Percentiles rank a stretch among this genome's conserved stretches.
Evolutionary conservation across 2,888 invertebrate species (phyloP).

Genomic region (Thelaira solivaga): DNA sequence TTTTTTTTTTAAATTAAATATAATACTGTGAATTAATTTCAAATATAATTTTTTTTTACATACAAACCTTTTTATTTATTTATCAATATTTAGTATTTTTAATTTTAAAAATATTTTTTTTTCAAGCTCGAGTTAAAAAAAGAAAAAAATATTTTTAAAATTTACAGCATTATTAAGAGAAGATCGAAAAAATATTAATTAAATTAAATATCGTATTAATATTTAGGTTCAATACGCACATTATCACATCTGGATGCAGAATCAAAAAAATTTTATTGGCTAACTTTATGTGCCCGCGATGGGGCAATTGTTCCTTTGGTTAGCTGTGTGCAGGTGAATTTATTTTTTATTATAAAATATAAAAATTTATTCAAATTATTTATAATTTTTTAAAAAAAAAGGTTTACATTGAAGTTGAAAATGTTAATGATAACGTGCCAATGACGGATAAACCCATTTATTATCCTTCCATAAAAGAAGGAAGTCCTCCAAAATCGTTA

Average conservation of each 20-base stretch:
- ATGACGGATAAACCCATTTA: slow-evolving; percentile 92
- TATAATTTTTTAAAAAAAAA: slow-evolving; percentile 70
- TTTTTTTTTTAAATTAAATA: too few species aligned
- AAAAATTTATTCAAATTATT: not conserved
- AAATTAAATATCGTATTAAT: too few species aligned
- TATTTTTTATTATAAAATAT: not conserved
- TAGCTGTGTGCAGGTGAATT: slow-evolving; percentile 86
- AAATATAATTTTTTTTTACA: too few species aligned
- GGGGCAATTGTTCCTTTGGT: slow-evolving; percentile 91
- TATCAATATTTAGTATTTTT: too few species aligned
- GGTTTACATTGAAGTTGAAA: slow-evolving; percentile 90
- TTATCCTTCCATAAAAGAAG: slow-evolving; percentile 87
- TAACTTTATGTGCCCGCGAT: slow-evolving; percentile 95
- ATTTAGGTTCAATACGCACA: slow-evolving; percentile 89
- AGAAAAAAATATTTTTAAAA: too few species aligned
- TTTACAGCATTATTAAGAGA: too few species aligned
- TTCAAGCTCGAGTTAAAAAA: too few species aligned
- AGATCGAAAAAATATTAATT: too few species aligned
- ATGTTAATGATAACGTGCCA: slow-evolving; percentile 97
- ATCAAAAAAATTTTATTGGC: slow-evolving; percentile 91
- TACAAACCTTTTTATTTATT: too few species aligned
- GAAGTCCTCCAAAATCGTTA: slow-evolving; percentile 84
- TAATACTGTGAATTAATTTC: too few species aligned
- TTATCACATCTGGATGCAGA: slow-evolving; percentile 92
- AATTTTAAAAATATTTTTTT: too few species aligned